A percentile compares a stretch with the other conserved stretches of the same genome.
Conservation (phyloP, 1,140 invertebrate species). For the Asbolus verrucosus region DNA sequence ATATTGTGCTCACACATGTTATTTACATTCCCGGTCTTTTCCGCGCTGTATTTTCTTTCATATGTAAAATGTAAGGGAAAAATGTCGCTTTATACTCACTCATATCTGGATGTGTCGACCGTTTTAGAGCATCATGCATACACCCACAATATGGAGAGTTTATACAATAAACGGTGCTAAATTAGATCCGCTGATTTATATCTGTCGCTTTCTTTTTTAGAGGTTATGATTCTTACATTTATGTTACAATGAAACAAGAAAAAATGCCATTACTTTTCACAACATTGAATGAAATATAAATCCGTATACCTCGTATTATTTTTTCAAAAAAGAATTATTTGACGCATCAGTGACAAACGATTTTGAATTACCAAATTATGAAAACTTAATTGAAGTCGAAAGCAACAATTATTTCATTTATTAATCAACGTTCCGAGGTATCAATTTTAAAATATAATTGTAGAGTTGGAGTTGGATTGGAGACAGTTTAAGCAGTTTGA, state of each 20-base stretch:
- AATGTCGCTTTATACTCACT: background rate
- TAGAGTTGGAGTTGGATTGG: no score
- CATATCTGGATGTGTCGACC: background rate
- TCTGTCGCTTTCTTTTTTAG: background rate
- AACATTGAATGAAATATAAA: no score
- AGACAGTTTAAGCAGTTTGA: no score
- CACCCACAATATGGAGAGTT: background rate
- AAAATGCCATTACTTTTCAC: no score
- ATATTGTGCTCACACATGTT: background rate
- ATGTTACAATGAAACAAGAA: background rate
- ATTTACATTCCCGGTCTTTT: background rate
- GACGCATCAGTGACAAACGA: no score
- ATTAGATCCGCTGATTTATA: slow-evolving; percentile 5
- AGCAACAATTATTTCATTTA: no score
- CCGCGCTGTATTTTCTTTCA: background rate
- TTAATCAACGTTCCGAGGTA: no score
- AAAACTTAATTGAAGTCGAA: no score
- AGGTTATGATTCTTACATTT: background rate
- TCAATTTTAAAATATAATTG: no score
- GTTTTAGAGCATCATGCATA: background rate
- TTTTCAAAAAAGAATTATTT: no score
- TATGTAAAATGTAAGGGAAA: background rate
- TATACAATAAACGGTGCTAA: background rate
- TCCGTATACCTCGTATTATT: no score
- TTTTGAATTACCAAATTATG: no score